These are phyloP conservation scores for Apodemus speciosus DNA, from an alignment of 2,113 vertebrate species.

Conservation along the genomic window DNA sequence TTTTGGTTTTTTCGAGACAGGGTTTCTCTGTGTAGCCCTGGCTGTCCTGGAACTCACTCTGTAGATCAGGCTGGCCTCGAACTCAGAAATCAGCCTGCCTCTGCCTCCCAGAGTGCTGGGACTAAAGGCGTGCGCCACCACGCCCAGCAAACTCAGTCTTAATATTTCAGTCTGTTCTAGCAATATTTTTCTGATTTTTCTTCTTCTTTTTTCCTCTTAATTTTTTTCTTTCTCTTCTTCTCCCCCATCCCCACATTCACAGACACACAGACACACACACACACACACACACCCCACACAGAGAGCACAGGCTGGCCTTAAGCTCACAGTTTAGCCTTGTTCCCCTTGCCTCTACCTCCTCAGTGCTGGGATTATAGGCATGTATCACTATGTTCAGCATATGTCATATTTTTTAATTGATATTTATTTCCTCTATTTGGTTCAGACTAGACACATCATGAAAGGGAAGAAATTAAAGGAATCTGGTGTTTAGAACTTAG, in stretches of 20 bases:
- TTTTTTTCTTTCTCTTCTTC: too few relatives aligned
- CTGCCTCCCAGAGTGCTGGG: too few relatives aligned
- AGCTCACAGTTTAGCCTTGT: not conserved
- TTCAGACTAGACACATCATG: not conserved
- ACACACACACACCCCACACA: too few relatives aligned
- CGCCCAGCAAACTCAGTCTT: not conserved
- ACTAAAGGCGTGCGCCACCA: too few relatives aligned
- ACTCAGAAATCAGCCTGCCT: too few relatives aligned
- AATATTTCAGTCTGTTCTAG: not conserved
- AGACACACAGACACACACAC: too few relatives aligned
- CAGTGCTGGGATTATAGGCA: not conserved
- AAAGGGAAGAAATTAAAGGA: constrained; percentile 49
- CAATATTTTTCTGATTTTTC: not conserved
- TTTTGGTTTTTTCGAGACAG: too few relatives aligned
- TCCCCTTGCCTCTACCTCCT: not conserved
- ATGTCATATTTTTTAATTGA: not conserved
- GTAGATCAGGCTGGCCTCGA: too few relatives aligned
- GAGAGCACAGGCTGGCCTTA: not conserved
- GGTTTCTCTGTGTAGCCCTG: too few relatives aligned
- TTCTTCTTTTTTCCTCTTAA: too few relatives aligned
- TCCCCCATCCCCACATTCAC: not conserved
- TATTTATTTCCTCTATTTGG: not conserved
- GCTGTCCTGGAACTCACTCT: too few relatives aligned
- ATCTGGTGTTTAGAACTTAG: constrained; percentile 10
- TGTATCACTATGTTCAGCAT: not conserved